Percentiles rank a stretch among this genome's conserved stretches.
Conservation (phyloP, 2,797 vertebrate species). For the Spatula versicolor region DNA sequence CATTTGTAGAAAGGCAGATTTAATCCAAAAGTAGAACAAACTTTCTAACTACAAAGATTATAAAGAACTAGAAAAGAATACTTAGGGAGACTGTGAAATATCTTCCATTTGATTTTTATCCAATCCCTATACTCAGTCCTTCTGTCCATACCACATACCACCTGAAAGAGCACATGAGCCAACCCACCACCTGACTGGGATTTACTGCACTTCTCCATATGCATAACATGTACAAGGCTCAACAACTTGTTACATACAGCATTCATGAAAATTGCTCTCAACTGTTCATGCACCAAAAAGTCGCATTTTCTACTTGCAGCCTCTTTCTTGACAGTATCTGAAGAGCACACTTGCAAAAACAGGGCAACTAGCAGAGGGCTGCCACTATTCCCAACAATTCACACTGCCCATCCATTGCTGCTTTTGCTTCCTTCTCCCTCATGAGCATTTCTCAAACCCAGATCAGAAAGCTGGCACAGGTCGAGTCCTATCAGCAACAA, state of each 20-base stretch:
- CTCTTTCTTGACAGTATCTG: background rate
- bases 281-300: background rate
- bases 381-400: background rate
- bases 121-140: background rate
- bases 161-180: background rate
- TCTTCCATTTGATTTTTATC: background rate
- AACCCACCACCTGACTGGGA: background rate
- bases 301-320: background rate
- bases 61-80: background rate
- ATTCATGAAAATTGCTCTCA: background rate
- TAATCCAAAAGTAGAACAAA: background rate
- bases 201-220: background rate
- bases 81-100: background rate
- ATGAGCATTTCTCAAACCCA: background rate
- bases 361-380: background rate
- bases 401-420: background rate
- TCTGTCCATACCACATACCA: background rate
- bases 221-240: background rate
- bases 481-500: background rate
- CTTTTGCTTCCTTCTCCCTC: background rate
- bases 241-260: fast-evolving
- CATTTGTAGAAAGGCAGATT: background rate
- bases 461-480: background rate
- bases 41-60: background rate
- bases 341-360: background rate